These are phyloP conservation scores for Drosophila aff. DNA, from an alignment of 1,140 invertebrate genomes.

Conservation along the genomic window DNA sequence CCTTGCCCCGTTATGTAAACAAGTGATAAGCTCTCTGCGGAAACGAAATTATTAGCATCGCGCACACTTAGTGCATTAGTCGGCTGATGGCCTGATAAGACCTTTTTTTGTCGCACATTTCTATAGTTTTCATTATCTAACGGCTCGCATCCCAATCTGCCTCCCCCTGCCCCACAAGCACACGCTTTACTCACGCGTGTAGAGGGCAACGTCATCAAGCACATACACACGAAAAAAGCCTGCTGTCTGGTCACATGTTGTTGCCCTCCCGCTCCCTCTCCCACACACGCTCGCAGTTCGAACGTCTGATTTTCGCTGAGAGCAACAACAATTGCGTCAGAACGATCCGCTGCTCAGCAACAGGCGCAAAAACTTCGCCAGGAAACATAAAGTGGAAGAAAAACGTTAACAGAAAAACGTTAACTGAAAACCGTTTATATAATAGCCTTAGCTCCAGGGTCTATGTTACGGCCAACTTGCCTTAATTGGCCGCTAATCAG, in stretches of 20 bases:
- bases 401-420: slow-evolving; percentile 26
- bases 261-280: slow-evolving; percentile 18
- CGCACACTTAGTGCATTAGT: slow-evolving; percentile 33
- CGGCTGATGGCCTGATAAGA: slow-evolving; percentile 23
- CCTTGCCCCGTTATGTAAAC: slow-evolving; percentile 63
- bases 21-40: slow-evolving; percentile 47
- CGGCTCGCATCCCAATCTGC: slow-evolving; percentile 9
- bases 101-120: neutral
- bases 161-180: slow-evolving; percentile 30
- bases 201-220: slow-evolving; percentile 62
- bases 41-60: slow-evolving; percentile 40
- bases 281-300: slow-evolving; percentile 13
- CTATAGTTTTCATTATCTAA: slow-evolving; percentile 58
- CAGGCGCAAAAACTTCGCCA: slow-evolving; percentile 44
- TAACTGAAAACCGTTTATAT: slow-evolving; percentile 16
- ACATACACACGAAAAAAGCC: slow-evolving; percentile 28
- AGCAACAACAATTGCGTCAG: slow-evolving; percentile 55
- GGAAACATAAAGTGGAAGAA: slow-evolving; percentile 8
- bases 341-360: slow-evolving; percentile 55
- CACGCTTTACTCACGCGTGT: slow-evolving; percentile 20
- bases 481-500: slow-evolving; percentile 45
- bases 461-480: slow-evolving; percentile 55
- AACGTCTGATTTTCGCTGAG: slow-evolving; percentile 6
- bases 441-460: slow-evolving; percentile 48
- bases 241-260: slow-evolving; percentile 64